A percentile compares a stretch with the other conserved stretches of the same genome.
phyloP scores from a whole-genome alignment of 1,140 invertebrate species.

The Lamellibrachia luymesi region DNA sequence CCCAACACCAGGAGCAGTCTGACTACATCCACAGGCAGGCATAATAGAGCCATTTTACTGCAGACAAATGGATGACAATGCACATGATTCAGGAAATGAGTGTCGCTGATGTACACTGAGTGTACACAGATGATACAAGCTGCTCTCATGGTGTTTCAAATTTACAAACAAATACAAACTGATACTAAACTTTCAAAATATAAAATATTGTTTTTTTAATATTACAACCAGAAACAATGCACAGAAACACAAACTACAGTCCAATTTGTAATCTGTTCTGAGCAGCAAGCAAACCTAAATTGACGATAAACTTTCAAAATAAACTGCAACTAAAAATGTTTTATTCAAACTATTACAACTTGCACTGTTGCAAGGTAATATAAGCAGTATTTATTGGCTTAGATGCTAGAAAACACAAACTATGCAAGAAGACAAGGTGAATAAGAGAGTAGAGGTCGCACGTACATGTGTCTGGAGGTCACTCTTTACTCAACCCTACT shows the following conservation, averaged over 20 bases:
- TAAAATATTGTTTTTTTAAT: no score
- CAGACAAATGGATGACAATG: no score
- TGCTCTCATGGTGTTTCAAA: no score
- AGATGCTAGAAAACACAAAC: background rate
- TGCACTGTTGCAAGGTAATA: background rate
- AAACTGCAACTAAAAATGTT: background rate
- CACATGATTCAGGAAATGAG: no score
- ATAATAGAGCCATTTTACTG: no score
- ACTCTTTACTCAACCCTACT: background rate
- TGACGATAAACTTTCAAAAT: background rate
- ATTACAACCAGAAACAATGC: no score
- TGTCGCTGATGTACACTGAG: no score
- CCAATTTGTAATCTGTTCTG: background rate
- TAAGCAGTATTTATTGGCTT: background rate
- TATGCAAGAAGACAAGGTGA: background rate
- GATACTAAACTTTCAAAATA: no score
- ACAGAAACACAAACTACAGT: background rate
- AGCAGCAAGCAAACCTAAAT: conserved; percentile 4
- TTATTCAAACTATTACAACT: background rate
- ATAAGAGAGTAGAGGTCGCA: background rate
- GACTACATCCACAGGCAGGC: no score
- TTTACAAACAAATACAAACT: no score
- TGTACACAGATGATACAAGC: no score
- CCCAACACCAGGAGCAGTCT: no score
- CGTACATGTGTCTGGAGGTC: background rate